Percentiles rank a stretch among this genome's conserved stretches.
These are phyloP conservation scores for Drosophila tripunctata DNA, from an alignment of 2,888 invertebrate species.

Conservation along the genomic window DNA sequence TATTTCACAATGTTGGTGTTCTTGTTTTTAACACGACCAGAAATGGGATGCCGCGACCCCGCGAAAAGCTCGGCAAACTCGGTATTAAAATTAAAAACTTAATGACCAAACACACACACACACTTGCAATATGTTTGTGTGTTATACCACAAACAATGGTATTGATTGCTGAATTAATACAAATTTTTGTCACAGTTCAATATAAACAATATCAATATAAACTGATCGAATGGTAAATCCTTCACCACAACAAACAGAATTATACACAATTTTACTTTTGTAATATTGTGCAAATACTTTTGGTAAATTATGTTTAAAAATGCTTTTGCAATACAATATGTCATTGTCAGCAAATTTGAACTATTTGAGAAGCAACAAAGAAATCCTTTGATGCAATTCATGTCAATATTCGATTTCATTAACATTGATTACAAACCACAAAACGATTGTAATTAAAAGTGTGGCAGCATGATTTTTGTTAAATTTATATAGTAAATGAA, in stretches of 20 bases:
- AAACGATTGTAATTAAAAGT: too few relatives aligned
- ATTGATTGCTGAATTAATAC: background rate
- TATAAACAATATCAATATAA: background rate
- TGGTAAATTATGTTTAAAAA: too few relatives aligned
- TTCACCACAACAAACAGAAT: background rate
- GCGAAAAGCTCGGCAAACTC: constrained; percentile 22
- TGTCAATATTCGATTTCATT: too few relatives aligned
- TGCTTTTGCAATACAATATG: too few relatives aligned
- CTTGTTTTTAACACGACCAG: constrained; percentile 4
- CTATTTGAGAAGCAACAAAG: too few relatives aligned
- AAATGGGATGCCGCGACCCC: constrained; percentile 12
- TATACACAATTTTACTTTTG: too few relatives aligned
- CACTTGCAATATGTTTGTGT: background rate
- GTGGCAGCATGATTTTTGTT: too few relatives aligned
- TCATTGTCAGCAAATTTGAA: too few relatives aligned
- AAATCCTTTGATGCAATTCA: too few relatives aligned
- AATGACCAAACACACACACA: constrained; percentile 44
- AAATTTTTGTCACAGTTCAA: background rate
- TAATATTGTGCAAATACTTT: too few relatives aligned
- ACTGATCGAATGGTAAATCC: background rate
- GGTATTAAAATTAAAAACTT: constrained; percentile 66
- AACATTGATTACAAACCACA: too few relatives aligned
- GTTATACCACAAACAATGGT: background rate
- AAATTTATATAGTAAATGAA: too few relatives aligned
- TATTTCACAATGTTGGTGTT: constrained; percentile 9